Percentiles rank a stretch among this genome's conserved stretches.
Evolutionary conservation across 2,113 vertebrate species (phyloP).

Genomic region (Channa maculata): DNA sequence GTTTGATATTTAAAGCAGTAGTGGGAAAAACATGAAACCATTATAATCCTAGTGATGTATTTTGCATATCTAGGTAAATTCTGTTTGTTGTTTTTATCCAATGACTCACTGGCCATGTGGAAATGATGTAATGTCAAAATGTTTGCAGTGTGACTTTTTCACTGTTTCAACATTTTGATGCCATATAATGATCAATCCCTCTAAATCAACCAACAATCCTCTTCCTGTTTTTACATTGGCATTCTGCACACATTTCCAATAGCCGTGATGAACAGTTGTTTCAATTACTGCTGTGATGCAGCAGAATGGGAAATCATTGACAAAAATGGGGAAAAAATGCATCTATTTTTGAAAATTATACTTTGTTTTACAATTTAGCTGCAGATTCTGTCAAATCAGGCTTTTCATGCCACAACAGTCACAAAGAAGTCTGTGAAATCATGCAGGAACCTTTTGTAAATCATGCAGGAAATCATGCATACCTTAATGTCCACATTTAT

Average conservation of each 20-base stretch:
- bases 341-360: no score
- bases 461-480: no score
- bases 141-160: slow-evolving; percentile 11
- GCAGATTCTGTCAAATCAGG: no score
- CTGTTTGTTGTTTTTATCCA: background rate
- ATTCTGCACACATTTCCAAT: background rate
- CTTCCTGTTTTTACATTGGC: background rate
- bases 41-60: background rate
- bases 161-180: no score
- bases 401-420: no score
- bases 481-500: no score
- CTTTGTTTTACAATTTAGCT: no score
- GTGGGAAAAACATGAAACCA: background rate
- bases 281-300: background rate
- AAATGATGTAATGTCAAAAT: background rate
- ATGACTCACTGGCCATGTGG: background rate
- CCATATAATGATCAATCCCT: background rate
- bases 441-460: no score
- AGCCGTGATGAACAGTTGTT: no score
- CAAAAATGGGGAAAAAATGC: no score
- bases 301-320: no score
- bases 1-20: slow-evolving; percentile 9
- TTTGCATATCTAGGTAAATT: background rate
- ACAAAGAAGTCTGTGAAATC: no score
- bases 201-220: background rate